phyloP scores from a whole-genome alignment of 2,113 vertebrate species.

The Anarhynchus alexandrinus region DNA sequence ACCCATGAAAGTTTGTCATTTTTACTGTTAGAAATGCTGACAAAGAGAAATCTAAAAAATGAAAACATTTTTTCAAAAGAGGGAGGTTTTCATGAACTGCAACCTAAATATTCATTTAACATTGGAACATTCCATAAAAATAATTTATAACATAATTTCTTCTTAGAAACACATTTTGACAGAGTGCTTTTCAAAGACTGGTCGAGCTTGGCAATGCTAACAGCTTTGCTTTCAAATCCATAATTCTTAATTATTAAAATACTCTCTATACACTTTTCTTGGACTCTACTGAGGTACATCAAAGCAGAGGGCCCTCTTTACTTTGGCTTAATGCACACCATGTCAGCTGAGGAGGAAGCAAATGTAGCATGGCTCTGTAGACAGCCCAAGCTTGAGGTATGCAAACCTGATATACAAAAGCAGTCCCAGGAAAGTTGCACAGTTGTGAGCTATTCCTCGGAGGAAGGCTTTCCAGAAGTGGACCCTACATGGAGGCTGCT shows the following conservation, averaged over 20 bases:
- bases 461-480: not conserved
- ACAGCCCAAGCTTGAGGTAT: not conserved
- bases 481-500: not conserved
- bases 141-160: slow-evolving; percentile 73
- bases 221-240: slow-evolving; percentile 53
- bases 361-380: not conserved
- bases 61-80: slow-evolving; percentile 68
- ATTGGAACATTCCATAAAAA: slow-evolving; percentile 64
- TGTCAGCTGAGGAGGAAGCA: slow-evolving; percentile 24
- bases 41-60: slow-evolving; percentile 70
- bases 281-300: not conserved
- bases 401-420: not conserved
- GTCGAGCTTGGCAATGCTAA: slow-evolving; percentile 14
- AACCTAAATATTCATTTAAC: slow-evolving; percentile 70
- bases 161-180: slow-evolving; percentile 63
- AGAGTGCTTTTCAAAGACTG: slow-evolving; percentile 46
- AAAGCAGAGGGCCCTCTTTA: slow-evolving; percentile 35
- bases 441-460: not conserved
- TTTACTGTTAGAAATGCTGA: slow-evolving; percentile 77
- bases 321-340: not conserved
- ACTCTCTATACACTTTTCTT: slow-evolving; percentile 15
- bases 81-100: slow-evolving; percentile 62
- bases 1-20: slow-evolving; percentile 70
- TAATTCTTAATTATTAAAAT: slow-evolving; percentile 57
- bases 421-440: not conserved